Evolutionary conservation across 2,888 invertebrate genomes (phyloP).

Genomic region (Lampropteryx suffumata): DNA sequence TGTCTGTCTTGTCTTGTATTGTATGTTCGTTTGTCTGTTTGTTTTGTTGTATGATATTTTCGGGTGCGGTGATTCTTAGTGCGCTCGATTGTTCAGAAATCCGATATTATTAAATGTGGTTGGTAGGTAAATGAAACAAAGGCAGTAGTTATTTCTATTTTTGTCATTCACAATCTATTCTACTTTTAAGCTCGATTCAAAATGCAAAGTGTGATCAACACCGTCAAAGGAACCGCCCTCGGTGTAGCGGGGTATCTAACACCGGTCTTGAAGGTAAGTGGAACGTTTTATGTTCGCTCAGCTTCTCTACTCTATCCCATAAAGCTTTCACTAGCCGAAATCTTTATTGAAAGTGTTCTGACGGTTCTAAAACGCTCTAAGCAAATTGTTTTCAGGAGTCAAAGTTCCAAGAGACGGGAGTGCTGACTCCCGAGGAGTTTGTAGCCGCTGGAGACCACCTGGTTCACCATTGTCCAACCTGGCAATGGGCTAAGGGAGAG

Average conservation of each 20-base stretch:
- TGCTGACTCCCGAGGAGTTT: conserved; percentile 99
- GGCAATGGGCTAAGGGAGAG: conserved; percentile 99
- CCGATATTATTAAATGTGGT: no score
- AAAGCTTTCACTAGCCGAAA: no score
- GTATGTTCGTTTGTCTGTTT: no score
- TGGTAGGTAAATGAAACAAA: no score
- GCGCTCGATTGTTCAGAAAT: no score
- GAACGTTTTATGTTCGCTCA: no score
- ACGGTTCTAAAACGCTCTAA: not conserved
- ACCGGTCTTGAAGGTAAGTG: conserved; percentile 94
- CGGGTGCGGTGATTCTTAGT: no score
- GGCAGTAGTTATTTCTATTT: no score
- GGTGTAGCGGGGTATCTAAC: conserved; percentile 98
- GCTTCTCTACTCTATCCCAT: no score
- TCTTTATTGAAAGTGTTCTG: no score
- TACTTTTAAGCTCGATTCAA: conserved; percentile 1
- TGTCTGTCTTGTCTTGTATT: no score
- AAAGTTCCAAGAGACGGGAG: conserved; percentile 98
- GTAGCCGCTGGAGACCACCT: conserved; percentile 99
- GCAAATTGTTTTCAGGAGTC: conserved; percentile 88
- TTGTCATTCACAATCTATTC: not conserved
- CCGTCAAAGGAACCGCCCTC: conserved; percentile 96
- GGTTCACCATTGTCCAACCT: conserved; percentile 99
- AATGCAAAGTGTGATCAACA: conserved; percentile 98
- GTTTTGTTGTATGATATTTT: no score